Conservation (phyloP, 2,113 vertebrate genomes). For the Tamias sibiricus region DNA sequence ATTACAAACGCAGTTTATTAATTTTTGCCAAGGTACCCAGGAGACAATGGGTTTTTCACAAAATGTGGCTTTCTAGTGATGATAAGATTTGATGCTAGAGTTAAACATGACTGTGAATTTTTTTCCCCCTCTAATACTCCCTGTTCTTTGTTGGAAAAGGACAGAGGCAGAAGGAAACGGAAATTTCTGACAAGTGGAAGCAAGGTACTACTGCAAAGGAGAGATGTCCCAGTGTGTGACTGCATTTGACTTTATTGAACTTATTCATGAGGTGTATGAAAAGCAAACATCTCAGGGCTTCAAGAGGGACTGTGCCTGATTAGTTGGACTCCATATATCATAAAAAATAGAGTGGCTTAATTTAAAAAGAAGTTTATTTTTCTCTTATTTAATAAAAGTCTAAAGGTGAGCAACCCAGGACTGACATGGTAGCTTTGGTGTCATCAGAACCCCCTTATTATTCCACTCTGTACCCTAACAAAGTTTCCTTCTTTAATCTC, state of each 20-base stretch:
- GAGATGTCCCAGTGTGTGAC: neutral
- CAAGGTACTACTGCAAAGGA: neutral
- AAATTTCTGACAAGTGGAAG: neutral
- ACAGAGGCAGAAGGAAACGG: neutral
- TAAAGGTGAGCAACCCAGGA: neutral
- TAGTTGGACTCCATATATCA: neutral
- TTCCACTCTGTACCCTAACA: neutral
- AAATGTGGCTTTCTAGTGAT: constrained; percentile 46
- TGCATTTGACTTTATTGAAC: neutral
- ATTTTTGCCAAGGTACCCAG: constrained; percentile 51
- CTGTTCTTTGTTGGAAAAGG: neutral
- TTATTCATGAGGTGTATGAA: neutral
- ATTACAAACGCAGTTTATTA: constrained; percentile 67
- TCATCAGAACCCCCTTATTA: neutral
- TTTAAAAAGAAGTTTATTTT: neutral
- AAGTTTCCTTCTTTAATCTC: neutral
- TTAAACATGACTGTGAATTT: neutral
- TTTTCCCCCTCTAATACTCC: neutral
- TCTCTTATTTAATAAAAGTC: neutral
- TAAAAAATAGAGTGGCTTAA: neutral
- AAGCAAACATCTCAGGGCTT: neutral
- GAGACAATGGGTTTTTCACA: constrained; percentile 49
- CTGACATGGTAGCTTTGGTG: neutral
- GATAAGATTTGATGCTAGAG: constrained; percentile 40
- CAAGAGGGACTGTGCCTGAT: neutral